A percentile compares a stretch with the other conserved stretches of the same genome.
Conservation (phyloP, 23 tunicate genomes). For the Styela clava region DNA sequence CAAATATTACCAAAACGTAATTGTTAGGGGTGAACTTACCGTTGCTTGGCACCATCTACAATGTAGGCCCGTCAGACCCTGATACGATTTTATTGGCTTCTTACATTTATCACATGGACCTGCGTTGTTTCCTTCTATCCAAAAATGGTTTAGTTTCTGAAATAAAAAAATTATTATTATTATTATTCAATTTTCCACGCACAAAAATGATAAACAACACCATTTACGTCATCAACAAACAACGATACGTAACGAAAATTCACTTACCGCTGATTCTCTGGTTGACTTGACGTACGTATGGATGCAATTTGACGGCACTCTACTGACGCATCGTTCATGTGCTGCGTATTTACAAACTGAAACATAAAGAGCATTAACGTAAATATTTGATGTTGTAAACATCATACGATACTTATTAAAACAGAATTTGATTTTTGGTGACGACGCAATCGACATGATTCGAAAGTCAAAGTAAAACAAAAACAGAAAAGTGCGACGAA, state of each 20-base stretch:
- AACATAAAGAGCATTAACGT: slow-evolving; percentile 30
- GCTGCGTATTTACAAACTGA: slow-evolving; percentile 89
- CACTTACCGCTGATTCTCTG: slow-evolving; percentile 52
- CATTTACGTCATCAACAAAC: too few relatives aligned
- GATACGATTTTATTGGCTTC: slow-evolving; percentile 75
- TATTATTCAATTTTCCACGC: background rate
- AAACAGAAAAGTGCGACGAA: too few relatives aligned
- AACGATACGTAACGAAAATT: background rate
- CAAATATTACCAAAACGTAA: too few relatives aligned
- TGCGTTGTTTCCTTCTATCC: slow-evolving; percentile 85
- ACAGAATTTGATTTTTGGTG: too few relatives aligned
- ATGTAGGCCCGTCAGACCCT: slow-evolving; percentile 76
- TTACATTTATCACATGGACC: slow-evolving; percentile 88
- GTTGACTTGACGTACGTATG: slow-evolving; percentile 78
- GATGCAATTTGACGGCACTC: slow-evolving; percentile 71
- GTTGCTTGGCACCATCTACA: slow-evolving; percentile 87
- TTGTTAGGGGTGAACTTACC: too few relatives aligned
- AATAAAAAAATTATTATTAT: background rate
- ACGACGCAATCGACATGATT: too few relatives aligned
- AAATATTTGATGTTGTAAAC: too few relatives aligned
- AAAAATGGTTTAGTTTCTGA: slow-evolving; percentile 59
- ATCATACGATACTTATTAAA: too few relatives aligned
- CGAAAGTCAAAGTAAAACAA: too few relatives aligned
- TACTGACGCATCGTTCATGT: slow-evolving; percentile 75
- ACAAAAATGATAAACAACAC: too few relatives aligned